These are phyloP conservation scores for Eilema depressum DNA, from an alignment of 2,888 invertebrate species.

Conservation along the genomic window DNA sequence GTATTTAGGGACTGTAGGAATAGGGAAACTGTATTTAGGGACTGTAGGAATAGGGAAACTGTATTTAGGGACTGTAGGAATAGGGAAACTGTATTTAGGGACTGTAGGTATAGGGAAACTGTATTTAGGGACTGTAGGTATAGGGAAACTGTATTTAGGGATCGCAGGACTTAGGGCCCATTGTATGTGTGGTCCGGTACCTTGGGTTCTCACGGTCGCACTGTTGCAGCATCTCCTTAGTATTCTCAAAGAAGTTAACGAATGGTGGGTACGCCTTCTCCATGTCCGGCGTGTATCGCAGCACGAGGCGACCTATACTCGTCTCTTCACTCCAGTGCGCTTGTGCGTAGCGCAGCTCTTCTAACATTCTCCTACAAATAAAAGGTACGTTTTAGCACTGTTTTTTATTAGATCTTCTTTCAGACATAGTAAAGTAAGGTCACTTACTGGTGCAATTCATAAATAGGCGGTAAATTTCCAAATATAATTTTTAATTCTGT, in stretches of 20 bases:
- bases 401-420: neutral
- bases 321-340: constrained; percentile 96
- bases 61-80: too few species aligned
- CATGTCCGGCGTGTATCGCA: constrained; percentile 95
- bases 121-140: too few species aligned
- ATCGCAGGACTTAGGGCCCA: neutral
- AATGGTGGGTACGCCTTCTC: constrained; percentile 98
- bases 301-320: constrained; percentile 95
- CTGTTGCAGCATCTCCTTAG: constrained; percentile 96
- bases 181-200: constrained; percentile 43
- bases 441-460: constrained; percentile 95
- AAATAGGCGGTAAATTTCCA: constrained; percentile 97
- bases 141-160: too few species aligned
- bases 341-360: constrained; percentile 89
- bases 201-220: constrained; percentile 97
- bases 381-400: neutral
- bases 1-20: too few species aligned
- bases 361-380: constrained; percentile 85
- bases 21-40: too few species aligned
- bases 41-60: too few species aligned
- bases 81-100: too few species aligned
- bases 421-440: neutral
- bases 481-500: constrained; percentile 98
- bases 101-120: too few species aligned
- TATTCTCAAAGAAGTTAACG: constrained; percentile 99